Conservation (phyloP, 2,888 invertebrate species). For the Monoplex corrugatus region DNA sequence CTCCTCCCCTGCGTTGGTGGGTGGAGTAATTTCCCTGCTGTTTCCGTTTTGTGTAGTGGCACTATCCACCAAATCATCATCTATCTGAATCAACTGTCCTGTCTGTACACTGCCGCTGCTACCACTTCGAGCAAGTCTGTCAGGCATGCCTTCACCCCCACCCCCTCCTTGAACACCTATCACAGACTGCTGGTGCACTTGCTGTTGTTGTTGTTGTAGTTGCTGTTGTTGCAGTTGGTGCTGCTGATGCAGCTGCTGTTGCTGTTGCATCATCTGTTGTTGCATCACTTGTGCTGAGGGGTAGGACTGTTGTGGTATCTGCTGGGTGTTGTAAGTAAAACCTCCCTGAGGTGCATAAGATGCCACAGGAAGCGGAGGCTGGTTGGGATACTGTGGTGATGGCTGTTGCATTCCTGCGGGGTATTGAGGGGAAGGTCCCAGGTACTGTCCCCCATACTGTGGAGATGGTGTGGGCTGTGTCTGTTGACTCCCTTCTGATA, state of each 20-base stretch:
- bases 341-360: constrained; percentile 52
- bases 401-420: constrained; percentile 54
- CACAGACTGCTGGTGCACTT: constrained; percentile 55
- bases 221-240: constrained; percentile 54
- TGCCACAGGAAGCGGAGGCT: constrained; percentile 58
- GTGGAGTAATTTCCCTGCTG: constrained; percentile 47
- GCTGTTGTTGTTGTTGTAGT: constrained; percentile 47
- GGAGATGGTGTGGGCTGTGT: constrained; percentile 53
- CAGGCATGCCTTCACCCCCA: constrained; percentile 40
- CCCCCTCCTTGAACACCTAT: constrained; percentile 47
- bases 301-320: constrained; percentile 57
- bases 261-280: constrained; percentile 55
- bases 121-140: constrained; percentile 35
- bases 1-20: constrained; percentile 37
- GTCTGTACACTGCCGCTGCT: constrained; percentile 51
- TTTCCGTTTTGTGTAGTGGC: constrained; percentile 39
- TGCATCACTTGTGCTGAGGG: constrained; percentile 50
- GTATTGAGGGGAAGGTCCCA: constrained; percentile 51
- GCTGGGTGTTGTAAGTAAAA: constrained; percentile 56
- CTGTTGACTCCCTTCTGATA: constrained; percentile 45
- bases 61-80: constrained; percentile 43
- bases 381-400: constrained; percentile 51
- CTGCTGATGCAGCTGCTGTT: constrained; percentile 47
- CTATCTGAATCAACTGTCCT: constrained; percentile 60
- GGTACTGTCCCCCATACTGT: constrained; percentile 53